Percentiles rank a stretch among this genome's conserved stretches.
Evolutionary conservation across 1,140 invertebrate species (phyloP).

Genomic region (Cataglyphis hispanica): DNA sequence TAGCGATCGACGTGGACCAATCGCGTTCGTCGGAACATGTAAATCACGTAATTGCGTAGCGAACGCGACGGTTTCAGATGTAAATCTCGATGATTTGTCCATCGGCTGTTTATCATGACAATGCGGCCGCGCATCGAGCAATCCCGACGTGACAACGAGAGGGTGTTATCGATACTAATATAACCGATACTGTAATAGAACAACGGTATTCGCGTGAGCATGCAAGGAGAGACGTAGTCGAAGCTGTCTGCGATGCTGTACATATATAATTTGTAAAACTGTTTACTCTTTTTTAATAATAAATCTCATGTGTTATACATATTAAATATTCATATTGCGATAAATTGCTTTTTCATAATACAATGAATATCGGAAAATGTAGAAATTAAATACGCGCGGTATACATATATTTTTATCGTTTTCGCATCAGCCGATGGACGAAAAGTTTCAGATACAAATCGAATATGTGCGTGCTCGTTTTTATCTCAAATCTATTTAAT

Average conservation of each 20-base stretch:
- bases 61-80: conserved; percentile 66
- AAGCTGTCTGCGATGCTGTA: background rate
- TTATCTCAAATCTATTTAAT: background rate
- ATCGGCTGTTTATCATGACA: conserved; percentile 73
- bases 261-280: background rate
- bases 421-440: background rate
- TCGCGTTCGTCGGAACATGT: conserved; percentile 60
- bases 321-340: background rate
- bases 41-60: conserved; percentile 70
- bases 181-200: conserved; percentile 12
- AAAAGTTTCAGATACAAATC: background rate
- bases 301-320: background rate
- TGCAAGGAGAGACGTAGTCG: background rate
- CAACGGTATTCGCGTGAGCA: conserved; percentile 5
- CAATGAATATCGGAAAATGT: background rate
- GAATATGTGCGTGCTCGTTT: background rate
- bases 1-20: conserved; percentile 47
- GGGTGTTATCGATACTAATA: conserved; percentile 43
- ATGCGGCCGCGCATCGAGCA: conserved; percentile 56
- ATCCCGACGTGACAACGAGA: conserved; percentile 63
- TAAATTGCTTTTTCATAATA: background rate
- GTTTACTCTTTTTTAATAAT: background rate
- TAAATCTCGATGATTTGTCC: conserved; percentile 76
- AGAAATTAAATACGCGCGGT: background rate
- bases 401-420: background rate